Evolutionary conservation across 2,888 invertebrate genomes (phyloP), one percentile per base, ranked within the genome.

Genomic region (Cantharis nigra): DNA sequence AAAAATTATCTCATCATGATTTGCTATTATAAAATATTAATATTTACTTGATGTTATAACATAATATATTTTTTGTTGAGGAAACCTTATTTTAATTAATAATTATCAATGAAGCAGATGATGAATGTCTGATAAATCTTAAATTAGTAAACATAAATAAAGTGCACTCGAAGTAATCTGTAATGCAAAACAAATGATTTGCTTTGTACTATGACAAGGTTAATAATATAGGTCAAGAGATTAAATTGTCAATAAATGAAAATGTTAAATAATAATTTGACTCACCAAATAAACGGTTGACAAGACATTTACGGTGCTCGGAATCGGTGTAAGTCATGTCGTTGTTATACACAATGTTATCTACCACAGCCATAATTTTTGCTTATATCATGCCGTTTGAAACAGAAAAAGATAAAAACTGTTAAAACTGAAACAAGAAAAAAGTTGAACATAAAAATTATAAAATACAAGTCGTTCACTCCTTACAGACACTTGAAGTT

Each of bases 251-350:
- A 69, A 75, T 26, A 13, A 18, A 26, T 23, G 26, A 13, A 49
- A 72, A 23, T 16, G 13, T 16, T 62, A 26, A 26, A 26, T 26
- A 23, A 23, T 23, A 49, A 71, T 63, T 62, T 26, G 69, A 82
- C 85, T 85, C 76, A 85, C 85, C 85, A 75, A 85, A 86, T n/a
- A 86, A 76, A 82, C 88, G 83, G 80, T 88, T 87, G 72, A 88
- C 82, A 63, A 88, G 84, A 83, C 88, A 88, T 85, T 88, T 87
- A 74, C 86, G 85, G 33, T 81, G 80, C 75, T 88, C 87, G 72
- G 87, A 86, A 73, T 85, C 87, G 75, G 88, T 87, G 79, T 88
- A 88, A 73, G 87, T 87, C 78, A 88, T 83, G 78, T 88, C 87
- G 77, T 83, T 86, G 30, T 73, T 65, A 33, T 76, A 78, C 13